Base-by-base conservation (phyloP, 1,140 invertebrate species). In the Drosophila pallidifrons region DNA sequence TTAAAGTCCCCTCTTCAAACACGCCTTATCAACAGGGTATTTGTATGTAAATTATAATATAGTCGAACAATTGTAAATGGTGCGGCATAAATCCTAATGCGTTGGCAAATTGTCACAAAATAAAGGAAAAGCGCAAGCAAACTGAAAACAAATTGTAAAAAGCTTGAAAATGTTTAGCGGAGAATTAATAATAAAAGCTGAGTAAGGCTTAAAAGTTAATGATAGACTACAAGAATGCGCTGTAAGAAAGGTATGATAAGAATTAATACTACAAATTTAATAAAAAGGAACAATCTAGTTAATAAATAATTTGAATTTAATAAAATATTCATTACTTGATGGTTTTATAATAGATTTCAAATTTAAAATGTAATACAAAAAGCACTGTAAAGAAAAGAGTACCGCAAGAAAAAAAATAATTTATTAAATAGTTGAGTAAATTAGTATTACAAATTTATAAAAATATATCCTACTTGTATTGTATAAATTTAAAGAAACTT, bases 61-160 rank as follows among this genome's bases (percentile, higher is more conserved):
- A 20, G 32, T 57, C 35, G 8, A 41, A 28, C 59, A 49, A 35
- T 63, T 63, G 47, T 49, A 63, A 49, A 35, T 30, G 49, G 16
- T 20, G 10, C 28, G 47, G 35, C 15, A 65, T 15, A 54, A 65
- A 54, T 41, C 30, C 46, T 45, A 60, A 69, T 69, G 45, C 45
- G 45, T 49, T 58, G 41, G 55, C 54, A 60, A 69, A 69, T 59
- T 51, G 46, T 60, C 45, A 60, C 55, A 69, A 69, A 60, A 69
- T 58, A 67, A 67, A 58, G 43, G 16, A 58, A 58, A 67, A n/a
- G 30, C 35, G 30, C 30, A 41, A 32, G 41, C 49, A 67, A 67
- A 55, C 49, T 49, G 52, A 67, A 67, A 63, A 63, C 5, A 38
- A 51, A 38, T 51, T 69, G 46, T 65, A 52, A 54, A 67, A 67